Percentiles rank a stretch among this genome's conserved stretches.
phyloP scores from a whole-genome alignment of 1,140 invertebrate species.

The Aphelinus certus region DNA sequence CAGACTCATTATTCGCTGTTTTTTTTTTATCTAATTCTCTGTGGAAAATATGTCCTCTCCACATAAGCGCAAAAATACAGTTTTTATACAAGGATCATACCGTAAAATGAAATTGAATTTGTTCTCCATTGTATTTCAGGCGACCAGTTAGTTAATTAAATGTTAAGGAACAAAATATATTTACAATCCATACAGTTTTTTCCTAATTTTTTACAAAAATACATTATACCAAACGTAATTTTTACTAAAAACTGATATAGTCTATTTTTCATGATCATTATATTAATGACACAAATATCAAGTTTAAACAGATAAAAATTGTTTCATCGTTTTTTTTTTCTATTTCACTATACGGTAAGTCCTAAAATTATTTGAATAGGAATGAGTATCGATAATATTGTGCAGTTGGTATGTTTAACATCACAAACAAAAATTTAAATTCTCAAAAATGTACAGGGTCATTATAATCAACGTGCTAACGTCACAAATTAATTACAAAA shows the following conservation, averaged over 20 bases:
- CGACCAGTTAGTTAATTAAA: slow-evolving; percentile 29
- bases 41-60: slow-evolving; percentile 31
- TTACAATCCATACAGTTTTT: slow-evolving; percentile 36
- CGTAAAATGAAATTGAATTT: slow-evolving; percentile 35
- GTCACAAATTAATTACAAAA: slow-evolving; percentile 30
- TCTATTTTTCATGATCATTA: background rate
- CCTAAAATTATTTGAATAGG: slow-evolving; percentile 22
- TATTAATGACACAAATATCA: slow-evolving; percentile 2
- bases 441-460: background rate
- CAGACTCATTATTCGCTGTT: slow-evolving; percentile 14
- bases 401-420: background rate
- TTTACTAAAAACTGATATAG: slow-evolving; percentile 15
- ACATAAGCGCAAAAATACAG: slow-evolving; percentile 36
- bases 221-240: slow-evolving; percentile 25
- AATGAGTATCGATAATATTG: slow-evolving; percentile 24
- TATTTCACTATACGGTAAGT: slow-evolving; percentile 40
- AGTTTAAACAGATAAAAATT: background rate
- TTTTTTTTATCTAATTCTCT: slow-evolving; percentile 21
- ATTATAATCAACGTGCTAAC: background rate
- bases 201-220: slow-evolving; percentile 36
- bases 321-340: too few species aligned
- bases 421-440: slow-evolving; percentile 13
- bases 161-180: slow-evolving; percentile 33
- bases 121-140: slow-evolving; percentile 13
- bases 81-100: slow-evolving; percentile 32